Evolutionary conservation across 2,888 invertebrate genomes (phyloP).

Genomic region (Fabriciana adippe): DNA sequence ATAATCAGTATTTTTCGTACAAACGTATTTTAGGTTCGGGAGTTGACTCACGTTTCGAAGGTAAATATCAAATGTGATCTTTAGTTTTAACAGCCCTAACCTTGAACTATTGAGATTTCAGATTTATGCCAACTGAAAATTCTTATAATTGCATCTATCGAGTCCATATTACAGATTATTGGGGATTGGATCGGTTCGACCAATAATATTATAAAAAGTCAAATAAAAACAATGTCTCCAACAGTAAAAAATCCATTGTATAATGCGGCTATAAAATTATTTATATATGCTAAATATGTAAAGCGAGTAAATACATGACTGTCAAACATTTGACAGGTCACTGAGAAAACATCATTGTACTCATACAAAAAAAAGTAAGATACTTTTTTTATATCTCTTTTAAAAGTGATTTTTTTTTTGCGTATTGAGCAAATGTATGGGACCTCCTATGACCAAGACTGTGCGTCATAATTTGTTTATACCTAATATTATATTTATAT

Average conservation of each 20-base stretch:
- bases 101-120: constrained; percentile 50
- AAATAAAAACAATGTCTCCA: neutral
- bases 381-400: no score
- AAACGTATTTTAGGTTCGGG: constrained; percentile 17
- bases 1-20: constrained; percentile 29
- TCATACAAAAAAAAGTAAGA: no score
- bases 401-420: no score
- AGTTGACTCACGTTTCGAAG: constrained; percentile 19
- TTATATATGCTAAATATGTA: neutral
- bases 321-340: no score
- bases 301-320: neutral
- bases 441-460: no score
- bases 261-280: neutral
- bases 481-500: no score
- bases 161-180: constrained; percentile 6
- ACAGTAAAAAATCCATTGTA: neutral
- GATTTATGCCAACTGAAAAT: constrained; percentile 20
- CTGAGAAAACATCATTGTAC: no score
- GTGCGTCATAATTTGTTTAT: no score
- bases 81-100: constrained; percentile 50
- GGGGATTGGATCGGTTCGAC: neutral
- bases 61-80: constrained; percentile 38
- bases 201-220: neutral
- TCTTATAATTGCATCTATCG: constrained; percentile 11
- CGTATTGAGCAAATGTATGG: no score